phyloP scores from a whole-genome alignment of 2,888 invertebrate genomes.

The Lepeophtheirus nordmannii region DNA sequence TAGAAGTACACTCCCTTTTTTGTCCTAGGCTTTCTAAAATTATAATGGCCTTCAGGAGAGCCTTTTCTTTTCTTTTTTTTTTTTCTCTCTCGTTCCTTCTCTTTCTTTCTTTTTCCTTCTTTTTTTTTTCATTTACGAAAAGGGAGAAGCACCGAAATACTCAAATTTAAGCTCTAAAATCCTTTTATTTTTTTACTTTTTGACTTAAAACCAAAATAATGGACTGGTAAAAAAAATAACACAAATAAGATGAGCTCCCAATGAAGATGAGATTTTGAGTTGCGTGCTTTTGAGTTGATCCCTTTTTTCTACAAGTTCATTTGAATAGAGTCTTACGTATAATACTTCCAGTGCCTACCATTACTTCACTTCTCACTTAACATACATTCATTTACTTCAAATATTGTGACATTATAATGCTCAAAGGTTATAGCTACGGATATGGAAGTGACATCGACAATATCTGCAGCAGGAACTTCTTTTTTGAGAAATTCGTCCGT shows the following conservation, averaged over 20 bases:
- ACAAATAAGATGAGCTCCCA: conserved; percentile 49
- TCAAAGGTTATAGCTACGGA: not conserved
- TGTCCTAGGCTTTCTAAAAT: conserved; percentile 5
- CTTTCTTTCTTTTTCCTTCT: not conserved
- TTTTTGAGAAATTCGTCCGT: not conserved
- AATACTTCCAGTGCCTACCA: too few species aligned
- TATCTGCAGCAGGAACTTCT: not conserved
- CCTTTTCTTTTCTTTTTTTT: not conserved
- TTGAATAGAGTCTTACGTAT: too few species aligned
- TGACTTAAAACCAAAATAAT: too few species aligned
- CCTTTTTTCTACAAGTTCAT: too few species aligned
- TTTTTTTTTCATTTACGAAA: conserved; percentile 28
- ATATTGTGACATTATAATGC: not conserved
- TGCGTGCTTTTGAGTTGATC: too few species aligned
- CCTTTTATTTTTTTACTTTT: too few species aligned
- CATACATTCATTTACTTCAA: not conserved
- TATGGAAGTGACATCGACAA: conserved; percentile 4
- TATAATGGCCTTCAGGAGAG: not conserved
- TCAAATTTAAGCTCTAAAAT: too few species aligned
- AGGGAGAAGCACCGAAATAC: too few species aligned
- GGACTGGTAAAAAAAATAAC: conserved; percentile 43
- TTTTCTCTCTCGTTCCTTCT: not conserved
- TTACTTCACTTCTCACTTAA: not conserved
- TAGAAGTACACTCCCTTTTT: not conserved
- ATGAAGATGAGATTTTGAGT: too few species aligned